phyloP scores from a whole-genome alignment of 92 coral and sea anemone species.

The Muricea muricata region DNA sequence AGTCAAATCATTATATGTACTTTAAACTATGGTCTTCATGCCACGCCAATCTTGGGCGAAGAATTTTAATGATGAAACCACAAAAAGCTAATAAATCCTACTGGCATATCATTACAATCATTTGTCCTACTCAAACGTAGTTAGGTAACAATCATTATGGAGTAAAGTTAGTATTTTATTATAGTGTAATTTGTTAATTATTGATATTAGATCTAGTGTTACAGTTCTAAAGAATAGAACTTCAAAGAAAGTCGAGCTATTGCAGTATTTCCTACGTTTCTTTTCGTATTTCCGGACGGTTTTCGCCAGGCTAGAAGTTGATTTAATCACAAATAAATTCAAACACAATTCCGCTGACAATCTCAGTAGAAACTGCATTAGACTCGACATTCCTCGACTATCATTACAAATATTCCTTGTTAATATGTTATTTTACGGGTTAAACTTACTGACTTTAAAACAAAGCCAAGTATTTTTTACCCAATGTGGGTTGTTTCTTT shows the following conservation, averaged over 20 bases:
- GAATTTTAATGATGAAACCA: too few species aligned
- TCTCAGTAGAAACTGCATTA: neutral
- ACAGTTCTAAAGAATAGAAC: constrained; percentile 37
- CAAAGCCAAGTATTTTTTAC: constrained; percentile 33
- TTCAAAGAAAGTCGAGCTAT: constrained; percentile 14
- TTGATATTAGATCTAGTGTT: neutral
- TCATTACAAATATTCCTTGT: constrained; percentile 17
- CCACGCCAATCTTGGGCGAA: too few species aligned
- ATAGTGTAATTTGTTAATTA: neutral
- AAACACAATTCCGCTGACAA: neutral
- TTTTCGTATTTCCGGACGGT: neutral
- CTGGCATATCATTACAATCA: too few species aligned
- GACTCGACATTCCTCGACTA: constrained; percentile 2
- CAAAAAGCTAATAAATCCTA: too few species aligned
- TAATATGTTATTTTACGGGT: constrained; percentile 25
- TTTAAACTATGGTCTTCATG: too few species aligned
- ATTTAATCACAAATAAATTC: too few species aligned
- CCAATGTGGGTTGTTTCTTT: constrained; percentile 36
- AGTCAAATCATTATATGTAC: neutral
- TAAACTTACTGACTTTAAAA: constrained; percentile 14
- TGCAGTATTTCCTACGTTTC: neutral
- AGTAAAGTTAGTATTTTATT: neutral
- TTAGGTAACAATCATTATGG: neutral
- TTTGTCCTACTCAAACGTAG: neutral
- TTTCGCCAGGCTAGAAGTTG: too few species aligned